phyloP scores from a whole-genome alignment of 1,140 invertebrate genomes.

The Ceratina calcarata region DNA sequence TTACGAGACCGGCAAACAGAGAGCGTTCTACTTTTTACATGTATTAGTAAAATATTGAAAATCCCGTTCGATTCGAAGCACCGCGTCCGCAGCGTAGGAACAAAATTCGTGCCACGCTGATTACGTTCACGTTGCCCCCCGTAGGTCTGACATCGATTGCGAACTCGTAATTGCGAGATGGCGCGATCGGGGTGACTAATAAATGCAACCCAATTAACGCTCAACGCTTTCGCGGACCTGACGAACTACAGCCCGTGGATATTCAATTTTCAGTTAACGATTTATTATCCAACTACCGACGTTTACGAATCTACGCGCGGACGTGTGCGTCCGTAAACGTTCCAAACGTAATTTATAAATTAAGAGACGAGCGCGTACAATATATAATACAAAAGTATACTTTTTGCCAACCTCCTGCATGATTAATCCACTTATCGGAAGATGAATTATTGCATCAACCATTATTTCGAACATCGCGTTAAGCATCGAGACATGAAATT shows the following conservation, averaged over 20 bases:
- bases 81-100: neutral
- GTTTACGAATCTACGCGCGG: neutral
- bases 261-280: slow-evolving; percentile 25
- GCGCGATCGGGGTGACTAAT: slow-evolving; percentile 22
- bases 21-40: neutral
- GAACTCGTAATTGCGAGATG: slow-evolving; percentile 8
- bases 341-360: neutral
- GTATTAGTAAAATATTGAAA: neutral
- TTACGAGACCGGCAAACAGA: no score
- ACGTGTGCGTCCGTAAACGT: neutral
- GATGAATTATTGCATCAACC: no score
- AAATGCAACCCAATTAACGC: slow-evolving; percentile 30
- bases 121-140: neutral
- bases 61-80: neutral
- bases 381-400: neutral
- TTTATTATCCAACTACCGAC: slow-evolving; percentile 2
- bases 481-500: no score
- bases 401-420: no score
- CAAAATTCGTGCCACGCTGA: slow-evolving; percentile 9
- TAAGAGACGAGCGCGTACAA: neutral
- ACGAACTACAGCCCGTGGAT: neutral
- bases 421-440: no score
- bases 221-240: slow-evolving; percentile 9
- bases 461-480: no score
- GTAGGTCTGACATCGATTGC: slow-evolving; percentile 19